Evolutionary conservation across 2,113 vertebrate species (phyloP), one percentile per base, ranked within the genome.

Genomic region (Coturnix japonica): DNA sequence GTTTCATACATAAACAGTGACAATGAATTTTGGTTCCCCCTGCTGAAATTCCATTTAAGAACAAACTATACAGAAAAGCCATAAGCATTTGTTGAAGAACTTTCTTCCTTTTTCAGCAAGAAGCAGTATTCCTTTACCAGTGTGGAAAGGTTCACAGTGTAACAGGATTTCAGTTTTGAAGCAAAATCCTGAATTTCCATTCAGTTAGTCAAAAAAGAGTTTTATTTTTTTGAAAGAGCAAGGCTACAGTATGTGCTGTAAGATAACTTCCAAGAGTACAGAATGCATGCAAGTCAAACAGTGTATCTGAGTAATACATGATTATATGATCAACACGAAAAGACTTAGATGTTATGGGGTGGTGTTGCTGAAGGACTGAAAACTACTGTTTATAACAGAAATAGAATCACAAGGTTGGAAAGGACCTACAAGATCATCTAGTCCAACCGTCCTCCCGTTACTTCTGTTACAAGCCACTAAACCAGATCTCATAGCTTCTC

Each of bases 1-100:
- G 25, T 90, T 94, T 95, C 67, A 91, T 46, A 91, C 21, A 71
- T 44, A 95, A 95, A 92, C 63, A 95, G 71, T 61, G 35, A 80
- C 78, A 95, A 49, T 13, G 8, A 93, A 73, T 84, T 91, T 91
- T 91, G 57, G 70, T 79, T 90, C 35, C 5, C 5, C 16, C 4
- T 8, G 1, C 15, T 7, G 1, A 13, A 53, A 39, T 6, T 54
- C 2, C 46, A 46, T 6, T 47, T 47, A 26, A 16, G 28, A 53
- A 22, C 20, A 19, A 16, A 17, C 8, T 17, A 23, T 8, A 44
- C n/a, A 83, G 20, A 53, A 91, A 85, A 65, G n/a, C 19, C 78
- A 26, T 9, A 78, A 92, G 17, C 89, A 94, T 90, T 91, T 67
- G 46, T 81, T 53, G 76, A 81, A 51, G 7, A 71, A 71, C 26